phyloP scores from a whole-genome alignment of 2,888 invertebrate species.

The Camponotus fellah region DNA sequence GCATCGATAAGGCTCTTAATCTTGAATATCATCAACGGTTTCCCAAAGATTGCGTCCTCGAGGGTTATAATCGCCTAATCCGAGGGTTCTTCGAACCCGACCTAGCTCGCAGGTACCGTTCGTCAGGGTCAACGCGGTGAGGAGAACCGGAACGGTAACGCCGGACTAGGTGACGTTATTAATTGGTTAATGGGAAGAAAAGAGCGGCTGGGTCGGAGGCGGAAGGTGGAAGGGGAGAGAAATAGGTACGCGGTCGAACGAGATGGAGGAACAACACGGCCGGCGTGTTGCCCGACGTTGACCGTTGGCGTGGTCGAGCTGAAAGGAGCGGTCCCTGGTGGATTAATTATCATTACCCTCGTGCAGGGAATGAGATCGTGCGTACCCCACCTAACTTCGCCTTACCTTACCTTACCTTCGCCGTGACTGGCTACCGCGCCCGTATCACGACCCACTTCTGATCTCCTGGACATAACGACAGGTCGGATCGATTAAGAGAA shows the following conservation, averaged over 20 bases:
- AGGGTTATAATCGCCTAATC: conserved; percentile 68
- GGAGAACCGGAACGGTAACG: conserved; percentile 77
- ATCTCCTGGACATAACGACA: conserved; percentile 73
- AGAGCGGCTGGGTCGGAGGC: conserved; percentile 49
- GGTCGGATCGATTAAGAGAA: conserved; percentile 58
- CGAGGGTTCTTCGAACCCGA: conserved; percentile 77
- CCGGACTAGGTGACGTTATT: conserved; percentile 81
- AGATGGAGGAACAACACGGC: conserved; percentile 67
- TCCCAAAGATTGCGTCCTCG: conserved; percentile 57
- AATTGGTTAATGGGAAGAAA: conserved; percentile 82
- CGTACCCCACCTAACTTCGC: conserved; percentile 69
- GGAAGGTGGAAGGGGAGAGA: conserved; percentile 52
- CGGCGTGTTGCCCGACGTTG: conserved; percentile 62
- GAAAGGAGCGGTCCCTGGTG: conserved; percentile 76
- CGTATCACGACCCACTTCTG: conserved; percentile 82
- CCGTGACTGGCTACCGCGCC: conserved; percentile 82
- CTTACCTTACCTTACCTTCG: conserved; percentile 73
- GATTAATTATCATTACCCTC: conserved; percentile 84
- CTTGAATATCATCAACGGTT: conserved; percentile 35
- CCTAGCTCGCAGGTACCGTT: conserved; percentile 76
- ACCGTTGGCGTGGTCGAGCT: conserved; percentile 70
- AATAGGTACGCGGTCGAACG: conserved; percentile 37
- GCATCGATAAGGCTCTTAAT: conserved; percentile 44
- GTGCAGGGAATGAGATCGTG: conserved; percentile 76
- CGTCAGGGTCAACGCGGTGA: conserved; percentile 72